A percentile compares a stretch with the other conserved stretches of the same genome.
These are phyloP conservation scores for chimpanzee (Pan troglodytes) DNA, from an alignment of 2,113 vertebrate genomes.

Conservation along the genomic window NHGRI_mPanTro3-v2.1_pri NC_072416.2:82825501-82826000, in stretches of 20 bases:
- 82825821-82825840: rapidly evolving
- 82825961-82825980: neutral
- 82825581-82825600: neutral
- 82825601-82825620: neutral
- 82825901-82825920: neutral
- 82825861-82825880: rapidly evolving
- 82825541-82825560: neutral
- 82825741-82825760: neutral
- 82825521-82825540: neutral
- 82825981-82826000: rapidly evolving
- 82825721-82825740: neutral
- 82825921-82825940: rapidly evolving
- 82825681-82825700: neutral
- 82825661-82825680: neutral
- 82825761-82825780: neutral
- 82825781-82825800: neutral
- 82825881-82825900: neutral
- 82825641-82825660: neutral
- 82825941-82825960: neutral
- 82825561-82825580: neutral
- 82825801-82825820: rapidly evolving
- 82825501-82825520: neutral
- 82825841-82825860: neutral
- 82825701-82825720: neutral
- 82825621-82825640: neutral